phyloP scores from a whole-genome alignment of 1,140 invertebrate species.

The Leptopilina boulardi region DNA sequence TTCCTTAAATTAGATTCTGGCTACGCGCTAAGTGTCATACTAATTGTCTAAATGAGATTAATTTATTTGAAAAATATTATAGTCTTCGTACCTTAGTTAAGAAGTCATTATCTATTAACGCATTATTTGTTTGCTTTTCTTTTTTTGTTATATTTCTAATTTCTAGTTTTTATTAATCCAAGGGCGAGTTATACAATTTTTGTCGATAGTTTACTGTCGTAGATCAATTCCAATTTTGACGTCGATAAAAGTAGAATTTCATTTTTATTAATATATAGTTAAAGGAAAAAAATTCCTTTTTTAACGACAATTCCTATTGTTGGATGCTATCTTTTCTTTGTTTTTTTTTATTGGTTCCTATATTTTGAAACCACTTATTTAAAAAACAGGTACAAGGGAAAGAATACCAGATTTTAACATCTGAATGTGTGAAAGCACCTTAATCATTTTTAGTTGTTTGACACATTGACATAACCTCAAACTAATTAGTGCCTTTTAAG shows the following conservation, averaged over 20 bases:
- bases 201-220: slow-evolving; percentile 14
- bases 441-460: too few relatives aligned
- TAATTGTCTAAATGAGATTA: slow-evolving; percentile 60
- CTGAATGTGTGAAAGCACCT: too few relatives aligned
- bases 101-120: slow-evolving; percentile 55
- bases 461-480: too few relatives aligned
- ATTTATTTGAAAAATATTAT: slow-evolving; percentile 69
- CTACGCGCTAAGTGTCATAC: slow-evolving; percentile 53
- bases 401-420: too few relatives aligned
- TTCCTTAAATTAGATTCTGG: slow-evolving; percentile 22
- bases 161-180: slow-evolving; percentile 32
- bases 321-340: too few relatives aligned
- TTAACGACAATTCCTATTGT: slow-evolving; percentile 1
- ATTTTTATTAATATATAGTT: neutral
- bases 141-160: neutral
- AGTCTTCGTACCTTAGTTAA: slow-evolving; percentile 64
- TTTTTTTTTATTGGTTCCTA: too few relatives aligned
- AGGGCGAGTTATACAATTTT: slow-evolving; percentile 1
- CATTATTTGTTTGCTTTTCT: neutral
- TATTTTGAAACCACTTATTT: too few relatives aligned
- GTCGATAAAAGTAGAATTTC: neutral
- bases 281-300: neutral
- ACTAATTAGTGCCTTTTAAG: too few relatives aligned
- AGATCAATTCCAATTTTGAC: neutral
- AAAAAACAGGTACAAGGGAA: too few relatives aligned